Evolutionary conservation across 2,113 vertebrate genomes (phyloP).

Genomic region (Myrmophylax atrothorax): DNA sequence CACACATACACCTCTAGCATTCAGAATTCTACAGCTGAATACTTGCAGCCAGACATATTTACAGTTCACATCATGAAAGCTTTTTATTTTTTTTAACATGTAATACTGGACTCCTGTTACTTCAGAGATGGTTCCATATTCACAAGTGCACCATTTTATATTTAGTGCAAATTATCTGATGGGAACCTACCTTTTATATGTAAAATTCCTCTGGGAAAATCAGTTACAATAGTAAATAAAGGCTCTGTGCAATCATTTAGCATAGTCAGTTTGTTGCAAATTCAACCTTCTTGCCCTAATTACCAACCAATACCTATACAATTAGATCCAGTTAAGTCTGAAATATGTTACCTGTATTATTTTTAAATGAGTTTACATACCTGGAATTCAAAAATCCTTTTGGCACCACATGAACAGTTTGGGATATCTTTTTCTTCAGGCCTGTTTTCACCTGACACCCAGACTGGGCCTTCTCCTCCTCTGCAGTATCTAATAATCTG

Average conservation of each 20-base stretch:
- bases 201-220: not conserved
- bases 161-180: not conserved
- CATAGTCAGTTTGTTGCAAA: not conserved
- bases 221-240: not conserved
- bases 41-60: not conserved
- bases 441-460: constrained; percentile 87
- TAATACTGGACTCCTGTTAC: not conserved
- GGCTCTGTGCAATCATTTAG: not conserved
- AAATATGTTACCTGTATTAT: not conserved
- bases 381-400: constrained; percentile 94
- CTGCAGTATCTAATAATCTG: constrained; percentile 92
- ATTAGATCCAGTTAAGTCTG: not conserved
- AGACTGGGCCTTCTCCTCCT: constrained; percentile 80
- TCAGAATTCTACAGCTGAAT: not conserved
- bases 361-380: constrained; percentile 66
- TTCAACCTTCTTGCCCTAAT: not conserved
- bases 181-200: not conserved
- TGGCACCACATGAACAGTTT: constrained; percentile 87
- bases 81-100: not conserved
- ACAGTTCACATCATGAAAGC: not conserved
- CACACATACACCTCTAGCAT: not conserved
- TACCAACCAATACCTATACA: not conserved
- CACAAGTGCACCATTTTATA: not conserved
- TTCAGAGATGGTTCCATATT: not conserved
- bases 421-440: constrained; percentile 85